phyloP scores from a whole-genome alignment of 2,797 vertebrate species.

The Ctenosaura bakeri region DNA sequence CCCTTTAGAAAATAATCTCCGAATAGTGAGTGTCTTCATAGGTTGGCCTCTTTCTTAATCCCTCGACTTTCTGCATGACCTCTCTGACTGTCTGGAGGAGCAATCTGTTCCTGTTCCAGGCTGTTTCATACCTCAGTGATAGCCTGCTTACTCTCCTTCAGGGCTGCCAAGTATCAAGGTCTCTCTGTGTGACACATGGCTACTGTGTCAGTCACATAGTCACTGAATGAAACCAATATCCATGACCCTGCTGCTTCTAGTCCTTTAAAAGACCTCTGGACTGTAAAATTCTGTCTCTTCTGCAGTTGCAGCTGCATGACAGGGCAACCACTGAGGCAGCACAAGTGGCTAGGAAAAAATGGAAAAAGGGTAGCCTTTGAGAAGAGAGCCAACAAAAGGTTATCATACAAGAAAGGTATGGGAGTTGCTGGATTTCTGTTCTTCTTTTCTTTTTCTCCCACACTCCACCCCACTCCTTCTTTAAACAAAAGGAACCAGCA shows the following conservation, averaged over 20 bases:
- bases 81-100: constrained; percentile 16
- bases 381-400: not conserved
- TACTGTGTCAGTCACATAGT: constrained; percentile 16
- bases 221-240: not conserved
- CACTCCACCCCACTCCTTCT: too few species aligned
- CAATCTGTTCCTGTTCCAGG: constrained; percentile 19
- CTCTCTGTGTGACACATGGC: not conserved
- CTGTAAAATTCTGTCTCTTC: not conserved
- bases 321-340: not conserved
- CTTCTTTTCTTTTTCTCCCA: not conserved
- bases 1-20: not conserved
- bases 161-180: constrained; percentile 22
- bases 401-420: not conserved
- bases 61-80: constrained; percentile 6
- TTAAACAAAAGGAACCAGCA: not conserved
- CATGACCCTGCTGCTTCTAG: not conserved
- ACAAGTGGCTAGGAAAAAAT: not conserved
- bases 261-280: constrained; percentile 23
- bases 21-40: not conserved
- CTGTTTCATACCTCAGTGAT: not conserved
- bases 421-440: not conserved
- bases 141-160: not conserved
- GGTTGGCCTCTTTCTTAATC: not conserved
- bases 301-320: not conserved
- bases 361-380: accelerated